These are phyloP conservation scores for Psilopsiagon aurifrons DNA, from an alignment of 2,113 vertebrate genomes.

Conservation along the genomic window DNA sequence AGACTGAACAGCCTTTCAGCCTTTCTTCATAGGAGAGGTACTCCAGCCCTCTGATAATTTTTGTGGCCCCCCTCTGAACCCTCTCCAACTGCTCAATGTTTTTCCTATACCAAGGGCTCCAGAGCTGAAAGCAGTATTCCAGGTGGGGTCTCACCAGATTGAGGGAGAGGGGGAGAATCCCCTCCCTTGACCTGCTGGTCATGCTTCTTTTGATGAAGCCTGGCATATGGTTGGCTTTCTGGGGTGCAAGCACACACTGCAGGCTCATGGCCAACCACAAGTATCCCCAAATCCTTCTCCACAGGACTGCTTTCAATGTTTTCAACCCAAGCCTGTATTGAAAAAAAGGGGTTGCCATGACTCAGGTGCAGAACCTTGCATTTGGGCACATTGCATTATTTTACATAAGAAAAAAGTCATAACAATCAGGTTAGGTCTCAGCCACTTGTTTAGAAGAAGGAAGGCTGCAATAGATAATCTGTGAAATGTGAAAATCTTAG, in stretches of 20 bases:
- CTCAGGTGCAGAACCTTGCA: not conserved
- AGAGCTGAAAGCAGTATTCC: not conserved
- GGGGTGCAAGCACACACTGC: fast-evolving
- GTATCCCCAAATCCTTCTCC: not conserved
- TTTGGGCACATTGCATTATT: not conserved
- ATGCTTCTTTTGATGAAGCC: not conserved
- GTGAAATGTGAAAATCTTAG: not conserved
- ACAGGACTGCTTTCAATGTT: not conserved
- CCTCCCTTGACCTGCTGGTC: not conserved
- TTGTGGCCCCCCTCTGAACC: not conserved
- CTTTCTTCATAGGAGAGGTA: fast-evolving
- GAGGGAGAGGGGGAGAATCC: not conserved
- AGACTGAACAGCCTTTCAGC: not conserved
- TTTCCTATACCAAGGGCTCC: not conserved
- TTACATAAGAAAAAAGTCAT: not conserved
- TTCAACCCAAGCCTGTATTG: not conserved
- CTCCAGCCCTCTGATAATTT: not conserved
- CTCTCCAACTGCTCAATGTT: fast-evolving
- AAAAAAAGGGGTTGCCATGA: not conserved
- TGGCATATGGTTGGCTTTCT: fast-evolving
- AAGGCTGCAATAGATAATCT: not conserved
- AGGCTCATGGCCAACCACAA: not conserved
- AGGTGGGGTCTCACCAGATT: not conserved
- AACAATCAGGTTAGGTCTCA: not conserved
- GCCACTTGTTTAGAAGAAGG: not conserved